These are phyloP conservation scores for Epinotia bilunana DNA, from an alignment of 2,888 invertebrate species.

Conservation along the genomic window DNA sequence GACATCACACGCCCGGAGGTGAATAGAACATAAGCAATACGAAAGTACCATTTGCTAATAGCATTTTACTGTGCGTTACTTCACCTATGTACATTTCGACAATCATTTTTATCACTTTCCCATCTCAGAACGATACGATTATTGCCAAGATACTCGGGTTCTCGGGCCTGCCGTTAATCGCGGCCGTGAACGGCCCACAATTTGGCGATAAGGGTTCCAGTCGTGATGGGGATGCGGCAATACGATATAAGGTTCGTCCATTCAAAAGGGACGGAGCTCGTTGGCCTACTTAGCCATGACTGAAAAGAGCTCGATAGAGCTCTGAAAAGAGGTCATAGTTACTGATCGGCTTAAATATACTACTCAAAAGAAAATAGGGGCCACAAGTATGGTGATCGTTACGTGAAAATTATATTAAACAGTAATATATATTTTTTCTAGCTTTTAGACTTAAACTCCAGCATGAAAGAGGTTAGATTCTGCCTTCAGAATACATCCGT, in stretches of 20 bases:
- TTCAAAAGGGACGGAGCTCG: not conserved
- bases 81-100: not conserved
- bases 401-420: no score
- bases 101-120: slow-evolving; percentile 4
- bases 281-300: not conserved
- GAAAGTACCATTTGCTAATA: not conserved
- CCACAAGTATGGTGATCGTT: no score
- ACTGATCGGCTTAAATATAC: not conserved
- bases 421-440: no score
- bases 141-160: not conserved
- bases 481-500: no score
- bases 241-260: not conserved
- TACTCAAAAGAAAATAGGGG: no score
- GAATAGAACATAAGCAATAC: not conserved
- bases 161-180: slow-evolving; percentile 12
- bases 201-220: slow-evolving; percentile 11
- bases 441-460: no score
- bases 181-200: slow-evolving; percentile 18
- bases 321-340: not conserved
- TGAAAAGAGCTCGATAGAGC: not conserved
- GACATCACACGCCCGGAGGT: no score
- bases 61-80: not conserved
- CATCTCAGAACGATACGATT: not conserved
- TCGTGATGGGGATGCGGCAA: not conserved
- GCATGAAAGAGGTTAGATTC: no score